Evolutionary conservation across 2,113 vertebrate species (phyloP).

Genomic region (Cairina moschata): DNA sequence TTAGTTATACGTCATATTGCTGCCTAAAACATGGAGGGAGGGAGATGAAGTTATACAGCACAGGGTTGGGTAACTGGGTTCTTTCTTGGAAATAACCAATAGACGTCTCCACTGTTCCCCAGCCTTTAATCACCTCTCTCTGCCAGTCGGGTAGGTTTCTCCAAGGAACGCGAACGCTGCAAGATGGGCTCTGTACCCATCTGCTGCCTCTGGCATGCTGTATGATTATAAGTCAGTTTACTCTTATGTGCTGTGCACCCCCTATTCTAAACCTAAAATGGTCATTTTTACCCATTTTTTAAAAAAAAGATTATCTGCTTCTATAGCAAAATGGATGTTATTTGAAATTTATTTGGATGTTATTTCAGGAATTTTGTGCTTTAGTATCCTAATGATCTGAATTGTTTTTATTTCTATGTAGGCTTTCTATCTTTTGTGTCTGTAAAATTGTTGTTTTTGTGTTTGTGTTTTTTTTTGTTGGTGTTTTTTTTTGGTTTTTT

Average conservation of each 20-base stretch:
- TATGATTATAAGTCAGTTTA: background rate
- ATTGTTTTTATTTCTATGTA: too few species aligned
- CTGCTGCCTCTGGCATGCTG: accelerated
- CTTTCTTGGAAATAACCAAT: background rate
- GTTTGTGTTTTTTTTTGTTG: background rate
- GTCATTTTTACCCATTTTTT: background rate
- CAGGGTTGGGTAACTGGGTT: accelerated
- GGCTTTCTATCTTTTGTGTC: background rate
- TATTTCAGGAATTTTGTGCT: background rate
- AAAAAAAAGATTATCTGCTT: background rate
- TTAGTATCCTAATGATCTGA: background rate
- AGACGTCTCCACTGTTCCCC: background rate
- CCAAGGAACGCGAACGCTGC: background rate
- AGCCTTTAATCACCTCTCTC: background rate
- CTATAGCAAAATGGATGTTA: background rate
- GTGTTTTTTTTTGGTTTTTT: background rate
- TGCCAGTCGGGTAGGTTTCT: background rate
- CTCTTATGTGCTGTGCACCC: accelerated
- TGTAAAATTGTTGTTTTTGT: background rate
- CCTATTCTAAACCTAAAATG: background rate
- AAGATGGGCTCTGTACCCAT: background rate
- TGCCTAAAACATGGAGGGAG: background rate
- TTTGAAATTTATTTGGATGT: background rate
- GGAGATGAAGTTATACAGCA: background rate
- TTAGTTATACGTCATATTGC: background rate